A percentile compares a stretch with the other conserved stretches of the same genome.
These are phyloP conservation scores for Spinibarbus caldwelli DNA, from an alignment of 2,797 vertebrate genomes.

Conservation along the genomic window DNA sequence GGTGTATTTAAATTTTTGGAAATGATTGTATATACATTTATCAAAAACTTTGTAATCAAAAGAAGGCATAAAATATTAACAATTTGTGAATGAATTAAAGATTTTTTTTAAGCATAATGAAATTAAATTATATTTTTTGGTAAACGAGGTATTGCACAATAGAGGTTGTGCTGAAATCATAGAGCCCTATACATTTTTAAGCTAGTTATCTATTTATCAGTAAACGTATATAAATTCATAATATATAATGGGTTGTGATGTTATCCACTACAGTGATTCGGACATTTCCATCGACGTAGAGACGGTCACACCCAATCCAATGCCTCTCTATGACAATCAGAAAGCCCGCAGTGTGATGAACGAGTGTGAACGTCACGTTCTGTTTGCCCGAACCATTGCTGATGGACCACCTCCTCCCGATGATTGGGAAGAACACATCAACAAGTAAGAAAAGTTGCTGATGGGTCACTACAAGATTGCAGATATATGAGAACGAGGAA, in stretches of 20 bases:
- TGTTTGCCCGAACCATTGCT: conserved; percentile 93
- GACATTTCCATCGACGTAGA: conserved; percentile 92
- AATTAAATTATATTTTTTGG: not conserved
- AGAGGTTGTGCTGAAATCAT: not conserved
- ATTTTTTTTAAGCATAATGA: no score
- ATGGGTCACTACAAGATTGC: not conserved
- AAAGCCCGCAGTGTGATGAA: conserved; percentile 98
- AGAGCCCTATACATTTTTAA: not conserved
- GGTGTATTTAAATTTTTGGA: no score
- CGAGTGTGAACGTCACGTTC: conserved; percentile 94
- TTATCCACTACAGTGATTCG: conserved; percentile 79
- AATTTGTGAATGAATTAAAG: no score
- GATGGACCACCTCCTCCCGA: conserved; percentile 93
- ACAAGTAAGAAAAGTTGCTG: conserved; percentile 80
- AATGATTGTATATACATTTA: no score
- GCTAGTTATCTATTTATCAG: not conserved
- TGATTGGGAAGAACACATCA: conserved; percentile 97
- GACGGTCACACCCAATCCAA: conserved; percentile 81
- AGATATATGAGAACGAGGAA: not conserved
- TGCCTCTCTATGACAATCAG: conserved; percentile 95
- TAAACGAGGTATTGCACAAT: not conserved
- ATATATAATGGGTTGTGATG: not conserved
- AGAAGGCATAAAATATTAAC: no score
- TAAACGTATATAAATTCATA: not conserved
- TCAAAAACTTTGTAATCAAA: no score